These are phyloP conservation scores for Drosophila tristis DNA, from an alignment of 1,140 invertebrate species.

Conservation along the genomic window DNA sequence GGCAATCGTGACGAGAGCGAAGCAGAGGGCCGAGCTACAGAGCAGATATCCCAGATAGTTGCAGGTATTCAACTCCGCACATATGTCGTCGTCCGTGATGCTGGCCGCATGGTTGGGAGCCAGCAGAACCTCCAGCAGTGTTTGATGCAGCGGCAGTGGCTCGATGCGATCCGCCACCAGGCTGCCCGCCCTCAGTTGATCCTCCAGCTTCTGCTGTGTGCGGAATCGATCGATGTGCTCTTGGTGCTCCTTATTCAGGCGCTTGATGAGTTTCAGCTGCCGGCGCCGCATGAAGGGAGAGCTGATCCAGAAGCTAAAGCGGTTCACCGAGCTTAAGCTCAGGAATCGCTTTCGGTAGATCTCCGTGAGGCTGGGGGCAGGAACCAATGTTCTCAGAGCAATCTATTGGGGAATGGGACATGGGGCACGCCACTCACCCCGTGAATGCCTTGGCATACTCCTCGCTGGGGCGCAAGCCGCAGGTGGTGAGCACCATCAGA, in stretches of 20 bases:
- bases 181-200: background rate
- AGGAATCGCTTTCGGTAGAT: constrained; percentile 62
- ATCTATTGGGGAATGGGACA: too few relatives aligned
- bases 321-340: constrained; percentile 54
- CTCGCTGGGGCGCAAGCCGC: constrained; percentile 41
- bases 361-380: constrained; percentile 30
- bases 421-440: constrained; percentile 32
- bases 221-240: constrained; percentile 24
- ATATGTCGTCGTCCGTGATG: constrained; percentile 34
- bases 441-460: constrained; percentile 36
- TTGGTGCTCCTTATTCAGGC: constrained; percentile 46
- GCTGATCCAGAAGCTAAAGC: constrained; percentile 48
- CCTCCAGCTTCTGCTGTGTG: background rate
- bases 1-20: constrained; percentile 52
- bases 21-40: constrained; percentile 53
- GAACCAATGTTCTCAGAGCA: background rate
- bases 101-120: background rate
- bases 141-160: constrained; percentile 11
- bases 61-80: constrained; percentile 54
- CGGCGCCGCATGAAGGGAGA: constrained; percentile 43
- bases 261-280: constrained; percentile 47
- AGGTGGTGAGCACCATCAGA: constrained; percentile 43
- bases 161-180: constrained; percentile 18
- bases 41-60: constrained; percentile 62
- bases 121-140: constrained; percentile 46